phyloP scores from a whole-genome alignment of 2,113 vertebrate genomes.

The Canis aureus region DNA sequence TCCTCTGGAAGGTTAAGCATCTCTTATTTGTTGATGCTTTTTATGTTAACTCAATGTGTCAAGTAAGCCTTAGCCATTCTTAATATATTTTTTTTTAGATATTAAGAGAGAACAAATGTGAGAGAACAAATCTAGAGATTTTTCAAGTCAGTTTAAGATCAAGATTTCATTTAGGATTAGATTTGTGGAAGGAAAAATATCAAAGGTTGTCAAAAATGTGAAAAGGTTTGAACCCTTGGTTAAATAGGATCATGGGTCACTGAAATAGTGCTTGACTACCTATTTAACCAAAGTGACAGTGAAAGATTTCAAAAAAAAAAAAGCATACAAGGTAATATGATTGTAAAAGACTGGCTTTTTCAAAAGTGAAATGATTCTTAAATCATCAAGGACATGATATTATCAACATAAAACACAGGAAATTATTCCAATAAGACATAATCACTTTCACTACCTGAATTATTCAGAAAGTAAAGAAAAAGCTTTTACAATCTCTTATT shows the following conservation, averaged over 20 bases:
- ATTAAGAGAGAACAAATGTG: background rate
- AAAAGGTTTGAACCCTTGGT: background rate
- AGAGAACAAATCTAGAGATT: background rate
- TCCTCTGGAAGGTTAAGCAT: background rate
- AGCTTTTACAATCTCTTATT: background rate
- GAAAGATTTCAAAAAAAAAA: conserved; percentile 25
- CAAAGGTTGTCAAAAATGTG: background rate
- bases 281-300: background rate
- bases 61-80: background rate
- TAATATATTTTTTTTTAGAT: background rate
- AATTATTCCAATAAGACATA: background rate
- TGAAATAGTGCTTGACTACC: background rate
- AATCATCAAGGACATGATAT: background rate
- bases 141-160: background rate
- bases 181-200: background rate
- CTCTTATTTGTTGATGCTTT: background rate
- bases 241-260: background rate
- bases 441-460: background rate
- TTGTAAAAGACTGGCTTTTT: background rate
- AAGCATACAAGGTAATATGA: background rate
- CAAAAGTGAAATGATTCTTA: background rate
- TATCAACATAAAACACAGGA: background rate
- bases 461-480: background rate
- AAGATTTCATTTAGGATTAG: background rate
- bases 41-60: background rate